A percentile compares a stretch with the other conserved stretches of the same genome.
Conservation (phyloP, 2,888 invertebrate species). For the Strigamia maritima region DNA sequence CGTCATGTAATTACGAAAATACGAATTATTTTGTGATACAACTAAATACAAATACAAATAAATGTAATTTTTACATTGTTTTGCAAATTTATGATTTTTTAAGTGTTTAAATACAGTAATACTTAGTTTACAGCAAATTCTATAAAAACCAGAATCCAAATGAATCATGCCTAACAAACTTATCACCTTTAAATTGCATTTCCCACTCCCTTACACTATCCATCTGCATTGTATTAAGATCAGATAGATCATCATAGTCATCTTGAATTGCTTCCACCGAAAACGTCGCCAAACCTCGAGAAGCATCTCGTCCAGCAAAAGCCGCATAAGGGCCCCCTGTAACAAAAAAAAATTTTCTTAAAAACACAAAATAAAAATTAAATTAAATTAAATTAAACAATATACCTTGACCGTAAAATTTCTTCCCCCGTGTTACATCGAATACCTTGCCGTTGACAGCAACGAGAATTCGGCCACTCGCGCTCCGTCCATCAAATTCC, state of each 20-base stretch:
- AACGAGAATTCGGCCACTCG: constrained; percentile 82
- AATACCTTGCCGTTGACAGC: constrained; percentile 94
- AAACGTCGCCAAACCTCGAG: constrained; percentile 90
- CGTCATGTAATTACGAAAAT: too few relatives aligned
- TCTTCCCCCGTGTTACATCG: constrained; percentile 85
- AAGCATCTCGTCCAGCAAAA: constrained; percentile 93
- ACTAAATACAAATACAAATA: too few relatives aligned
- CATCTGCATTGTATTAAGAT: constrained; percentile 89
- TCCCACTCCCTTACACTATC: constrained; percentile 96
- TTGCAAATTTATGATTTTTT: too few relatives aligned
- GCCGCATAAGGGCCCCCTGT: constrained; percentile 88
- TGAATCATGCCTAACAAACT: too few relatives aligned
- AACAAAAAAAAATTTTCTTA: not conserved
- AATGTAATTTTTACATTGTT: too few relatives aligned
- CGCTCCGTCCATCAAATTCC: constrained; percentile 75
- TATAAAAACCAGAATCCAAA: too few relatives aligned
- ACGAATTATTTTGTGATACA: too few relatives aligned
- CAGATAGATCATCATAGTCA: constrained; percentile 92
- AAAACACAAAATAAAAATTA: too few relatives aligned
- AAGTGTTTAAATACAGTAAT: too few relatives aligned
- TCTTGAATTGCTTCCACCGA: constrained; percentile 71
- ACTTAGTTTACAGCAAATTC: too few relatives aligned
- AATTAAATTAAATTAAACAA: too few relatives aligned
- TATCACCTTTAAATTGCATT: constrained; percentile 85
- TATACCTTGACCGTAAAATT: constrained; percentile 90